phyloP scores from a whole-genome alignment of 2,888 invertebrate species.

The Diarsia mendica region DNA sequence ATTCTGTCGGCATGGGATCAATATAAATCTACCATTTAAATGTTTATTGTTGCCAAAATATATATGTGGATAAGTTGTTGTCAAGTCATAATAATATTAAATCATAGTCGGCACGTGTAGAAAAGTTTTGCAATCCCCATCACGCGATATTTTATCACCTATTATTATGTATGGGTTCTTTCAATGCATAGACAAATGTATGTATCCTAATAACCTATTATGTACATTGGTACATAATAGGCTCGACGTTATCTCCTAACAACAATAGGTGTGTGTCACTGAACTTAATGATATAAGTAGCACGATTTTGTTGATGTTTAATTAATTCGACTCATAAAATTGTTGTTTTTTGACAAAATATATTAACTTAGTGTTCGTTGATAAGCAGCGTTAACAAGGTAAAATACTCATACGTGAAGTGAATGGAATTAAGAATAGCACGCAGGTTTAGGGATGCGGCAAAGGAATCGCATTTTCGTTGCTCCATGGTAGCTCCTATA shows the following conservation, averaged over 20 bases:
- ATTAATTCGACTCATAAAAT: slow-evolving; percentile 14
- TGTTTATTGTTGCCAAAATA: slow-evolving; percentile 45
- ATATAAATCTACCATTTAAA: not conserved
- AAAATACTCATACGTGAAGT: not conserved
- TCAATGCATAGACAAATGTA: not conserved
- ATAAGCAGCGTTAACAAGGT: not conserved
- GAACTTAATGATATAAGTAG: slow-evolving; percentile 36
- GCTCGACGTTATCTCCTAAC: slow-evolving; percentile 25
- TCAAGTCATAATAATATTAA: slow-evolving; percentile 29
- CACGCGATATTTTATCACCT: slow-evolving; percentile 11
- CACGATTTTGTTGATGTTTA: slow-evolving; percentile 21
- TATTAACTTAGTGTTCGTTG: not conserved
- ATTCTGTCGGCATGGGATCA: slow-evolving; percentile 28
- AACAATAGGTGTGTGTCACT: slow-evolving; percentile 36
- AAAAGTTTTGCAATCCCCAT: slow-evolving; percentile 6
- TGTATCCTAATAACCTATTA: not conserved
- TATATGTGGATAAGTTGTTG: slow-evolving; percentile 31
- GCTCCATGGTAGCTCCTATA: no score
- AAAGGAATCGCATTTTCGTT: not conserved
- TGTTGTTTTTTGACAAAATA: slow-evolving; percentile 30
- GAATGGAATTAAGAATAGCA: not conserved
- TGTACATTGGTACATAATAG: slow-evolving; percentile 14
- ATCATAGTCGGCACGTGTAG: slow-evolving; percentile 31
- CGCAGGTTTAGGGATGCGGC: not conserved
- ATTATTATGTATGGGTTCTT: not conserved